Evolutionary conservation across 37 sponge, comb jelly and placozoan genomes (phyloP).

Genomic region (Beroe ovata): DNA sequence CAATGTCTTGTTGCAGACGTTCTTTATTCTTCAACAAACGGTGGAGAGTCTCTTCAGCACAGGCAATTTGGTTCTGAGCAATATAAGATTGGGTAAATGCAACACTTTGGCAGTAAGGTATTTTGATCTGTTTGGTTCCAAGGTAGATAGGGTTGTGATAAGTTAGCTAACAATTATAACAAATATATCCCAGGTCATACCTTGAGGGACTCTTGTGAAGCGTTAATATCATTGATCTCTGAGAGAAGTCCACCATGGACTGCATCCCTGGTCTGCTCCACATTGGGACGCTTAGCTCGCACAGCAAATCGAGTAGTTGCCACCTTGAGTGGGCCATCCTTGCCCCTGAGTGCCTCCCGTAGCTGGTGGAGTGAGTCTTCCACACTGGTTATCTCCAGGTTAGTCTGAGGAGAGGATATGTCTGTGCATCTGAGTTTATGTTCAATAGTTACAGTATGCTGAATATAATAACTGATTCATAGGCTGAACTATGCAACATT

Average conservation of each 20-base stretch:
- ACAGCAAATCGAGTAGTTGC: conserved; percentile 62
- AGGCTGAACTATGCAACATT: too few relatives aligned
- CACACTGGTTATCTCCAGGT: conserved; percentile 59
- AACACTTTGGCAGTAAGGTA: too few relatives aligned
- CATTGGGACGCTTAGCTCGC: conserved; percentile 65
- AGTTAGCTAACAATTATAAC: too few relatives aligned
- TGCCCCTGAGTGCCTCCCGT: conserved; percentile 32
- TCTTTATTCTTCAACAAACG: conserved; percentile 65
- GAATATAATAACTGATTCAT: too few relatives aligned
- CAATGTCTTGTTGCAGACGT: conserved; percentile 60
- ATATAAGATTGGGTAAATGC: too few relatives aligned
- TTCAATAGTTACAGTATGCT: too few relatives aligned
- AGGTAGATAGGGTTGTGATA: too few relatives aligned
- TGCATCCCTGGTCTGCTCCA: conserved; percentile 27
- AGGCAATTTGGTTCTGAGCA: conserved; percentile 58
- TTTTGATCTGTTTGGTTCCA: too few relatives aligned
- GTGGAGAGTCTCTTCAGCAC: conserved; percentile 61
- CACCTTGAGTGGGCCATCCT: conserved; percentile 61
- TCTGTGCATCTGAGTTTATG: too few relatives aligned
- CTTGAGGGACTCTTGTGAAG: conserved; percentile 48
- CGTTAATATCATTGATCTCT: conserved; percentile 41
- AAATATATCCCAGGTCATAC: too few relatives aligned
- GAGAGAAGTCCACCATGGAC: conserved; percentile 55
- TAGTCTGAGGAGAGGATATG: conserved; percentile 36
- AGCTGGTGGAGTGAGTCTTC: conserved; percentile 66